phyloP scores from a whole-genome alignment of 1,140 invertebrate species.

The Oncopeltus fasciatus region DNA sequence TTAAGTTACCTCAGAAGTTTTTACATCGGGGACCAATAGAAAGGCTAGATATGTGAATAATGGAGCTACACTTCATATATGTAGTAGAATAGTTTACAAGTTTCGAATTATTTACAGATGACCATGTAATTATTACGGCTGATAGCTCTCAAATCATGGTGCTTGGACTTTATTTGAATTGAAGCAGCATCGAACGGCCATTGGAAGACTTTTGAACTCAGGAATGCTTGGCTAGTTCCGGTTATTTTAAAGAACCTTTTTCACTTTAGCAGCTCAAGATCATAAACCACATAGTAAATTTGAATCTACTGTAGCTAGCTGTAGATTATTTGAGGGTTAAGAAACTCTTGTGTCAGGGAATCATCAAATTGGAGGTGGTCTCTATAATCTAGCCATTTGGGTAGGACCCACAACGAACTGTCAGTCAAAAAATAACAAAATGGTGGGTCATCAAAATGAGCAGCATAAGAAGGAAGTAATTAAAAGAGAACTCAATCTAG shows the following conservation, averaged over 20 bases:
- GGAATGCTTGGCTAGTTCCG: constrained; percentile 21
- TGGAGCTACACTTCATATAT: not conserved
- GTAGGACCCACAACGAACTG: not conserved
- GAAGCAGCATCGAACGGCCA: not conserved
- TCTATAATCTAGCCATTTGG: no score
- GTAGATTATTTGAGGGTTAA: not conserved
- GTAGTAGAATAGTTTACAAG: not conserved
- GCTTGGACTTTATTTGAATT: not conserved
- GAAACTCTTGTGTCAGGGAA: no score
- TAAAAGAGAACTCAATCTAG: constrained; percentile 18
- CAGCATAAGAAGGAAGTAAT: constrained; percentile 26
- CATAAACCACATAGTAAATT: not conserved
- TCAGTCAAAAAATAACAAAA: not conserved
- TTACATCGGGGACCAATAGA: not conserved
- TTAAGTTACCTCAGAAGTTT: not conserved
- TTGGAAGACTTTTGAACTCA: constrained; percentile 1
- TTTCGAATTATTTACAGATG: not conserved
- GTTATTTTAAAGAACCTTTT: constrained; percentile 7
- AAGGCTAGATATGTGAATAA: not conserved
- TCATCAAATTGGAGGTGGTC: no score
- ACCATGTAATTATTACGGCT: not conserved
- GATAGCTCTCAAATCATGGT: not conserved
- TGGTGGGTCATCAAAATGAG: constrained; percentile 25
- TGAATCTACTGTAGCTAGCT: not conserved
- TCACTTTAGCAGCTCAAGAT: not conserved